Conservation (phyloP, 2,888 invertebrate genomes). For the Halictus quadricinctus region DNA sequence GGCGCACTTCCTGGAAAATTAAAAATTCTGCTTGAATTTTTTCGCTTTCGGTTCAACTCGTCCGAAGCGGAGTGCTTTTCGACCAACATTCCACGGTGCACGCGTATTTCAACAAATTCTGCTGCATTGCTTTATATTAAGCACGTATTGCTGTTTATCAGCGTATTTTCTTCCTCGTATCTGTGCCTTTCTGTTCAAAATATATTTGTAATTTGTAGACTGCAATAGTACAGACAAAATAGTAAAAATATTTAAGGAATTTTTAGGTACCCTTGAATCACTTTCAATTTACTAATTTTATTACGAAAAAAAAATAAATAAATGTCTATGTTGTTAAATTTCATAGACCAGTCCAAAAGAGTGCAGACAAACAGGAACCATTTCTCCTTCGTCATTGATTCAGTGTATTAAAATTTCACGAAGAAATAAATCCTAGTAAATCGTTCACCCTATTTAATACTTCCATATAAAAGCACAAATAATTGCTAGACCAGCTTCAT, state of each 20-base stretch:
- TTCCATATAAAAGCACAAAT: background rate
- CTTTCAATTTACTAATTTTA: too few species aligned
- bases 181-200: too few species aligned
- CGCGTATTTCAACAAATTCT: background rate
- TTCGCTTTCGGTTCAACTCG: background rate
- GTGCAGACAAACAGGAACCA: too few species aligned
- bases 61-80: background rate
- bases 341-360: background rate
- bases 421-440: background rate
- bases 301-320: too few species aligned
- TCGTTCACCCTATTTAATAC: background rate
- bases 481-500: background rate
- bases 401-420: too few species aligned
- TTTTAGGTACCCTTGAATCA: too few species aligned
- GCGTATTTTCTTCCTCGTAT: too few species aligned
- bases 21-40: background rate
- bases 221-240: too few species aligned
- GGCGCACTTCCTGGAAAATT: background rate
- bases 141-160: background rate
- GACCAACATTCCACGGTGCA: background rate
- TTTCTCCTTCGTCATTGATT: too few species aligned
- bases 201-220: too few species aligned
- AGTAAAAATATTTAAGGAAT: too few species aligned
- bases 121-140: background rate
- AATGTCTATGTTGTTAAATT: too few species aligned